A percentile compares a stretch with the other conserved stretches of the same genome.
phyloP scores from a whole-genome alignment of 2,797 vertebrate species.

The Anas bahamensis region DNA sequence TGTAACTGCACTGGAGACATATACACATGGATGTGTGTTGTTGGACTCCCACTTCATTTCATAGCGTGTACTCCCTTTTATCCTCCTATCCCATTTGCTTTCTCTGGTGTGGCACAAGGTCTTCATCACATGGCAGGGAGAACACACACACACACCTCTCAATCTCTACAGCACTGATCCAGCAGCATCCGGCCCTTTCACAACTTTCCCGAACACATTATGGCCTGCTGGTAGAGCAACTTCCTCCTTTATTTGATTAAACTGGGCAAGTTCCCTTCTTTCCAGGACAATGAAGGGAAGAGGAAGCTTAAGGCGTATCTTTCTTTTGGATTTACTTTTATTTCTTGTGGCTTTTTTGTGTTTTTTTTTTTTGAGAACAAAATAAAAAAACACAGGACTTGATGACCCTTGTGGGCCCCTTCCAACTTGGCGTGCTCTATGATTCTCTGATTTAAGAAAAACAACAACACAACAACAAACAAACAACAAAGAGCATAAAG shows the following conservation, averaged over 20 bases:
- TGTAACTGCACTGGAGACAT: neutral
- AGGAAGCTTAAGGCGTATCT: slow-evolving; percentile 25
- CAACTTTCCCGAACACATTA: neutral
- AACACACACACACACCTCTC: neutral
- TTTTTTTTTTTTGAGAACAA: neutral
- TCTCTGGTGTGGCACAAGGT: neutral
- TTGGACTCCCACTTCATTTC: neutral
- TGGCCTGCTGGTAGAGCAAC: neutral
- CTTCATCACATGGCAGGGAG: neutral
- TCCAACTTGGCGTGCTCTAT: neutral
- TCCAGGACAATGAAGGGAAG: neutral
- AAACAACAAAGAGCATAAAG: neutral
- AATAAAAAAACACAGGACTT: neutral
- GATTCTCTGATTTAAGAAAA: neutral
- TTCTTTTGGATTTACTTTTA: neutral
- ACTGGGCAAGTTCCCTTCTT: neutral
- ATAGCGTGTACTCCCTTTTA: neutral
- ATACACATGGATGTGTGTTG: fast-evolving
- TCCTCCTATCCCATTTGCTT: neutral
- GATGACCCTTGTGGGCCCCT: neutral
- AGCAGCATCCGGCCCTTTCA: neutral
- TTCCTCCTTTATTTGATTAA: neutral
- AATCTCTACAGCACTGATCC: neutral
- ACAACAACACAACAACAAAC: too few relatives aligned
- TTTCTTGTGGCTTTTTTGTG: neutral